Evolutionary conservation across 2,888 invertebrate species (phyloP).

Genomic region (Syritta pipiens): DNA sequence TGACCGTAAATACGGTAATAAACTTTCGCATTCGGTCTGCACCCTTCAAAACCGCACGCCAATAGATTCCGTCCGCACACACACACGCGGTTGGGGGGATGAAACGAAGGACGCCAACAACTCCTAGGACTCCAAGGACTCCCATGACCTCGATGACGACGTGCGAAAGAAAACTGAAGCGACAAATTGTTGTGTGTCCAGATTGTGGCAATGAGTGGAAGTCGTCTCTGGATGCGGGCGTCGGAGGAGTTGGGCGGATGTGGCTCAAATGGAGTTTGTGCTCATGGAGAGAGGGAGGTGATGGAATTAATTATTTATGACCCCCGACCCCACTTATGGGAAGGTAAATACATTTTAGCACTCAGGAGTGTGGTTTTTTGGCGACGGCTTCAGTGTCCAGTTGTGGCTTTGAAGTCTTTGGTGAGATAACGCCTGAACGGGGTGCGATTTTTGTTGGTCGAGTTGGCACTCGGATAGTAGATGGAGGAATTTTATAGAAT

Average conservation of each 20-base stretch:
- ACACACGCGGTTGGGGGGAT: slow-evolving; percentile 15
- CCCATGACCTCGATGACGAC: too few species aligned
- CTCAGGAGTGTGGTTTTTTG: too few species aligned
- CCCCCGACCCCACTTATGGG: not conserved
- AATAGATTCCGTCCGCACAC: slow-evolving; percentile 17
- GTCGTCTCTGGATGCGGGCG: slow-evolving; percentile 2
- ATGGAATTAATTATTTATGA: slow-evolving; percentile 53
- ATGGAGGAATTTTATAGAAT: too few species aligned
- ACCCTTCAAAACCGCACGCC: slow-evolving; percentile 43
- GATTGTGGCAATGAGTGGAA: slow-evolving; percentile 39
- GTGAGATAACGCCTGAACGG: too few species aligned
- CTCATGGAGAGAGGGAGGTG: slow-evolving; percentile 29
- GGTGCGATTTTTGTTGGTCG: too few species aligned
- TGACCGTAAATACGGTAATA: slow-evolving; percentile 65
- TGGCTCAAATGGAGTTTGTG: slow-evolving; percentile 8
- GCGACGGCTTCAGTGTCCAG: too few species aligned
- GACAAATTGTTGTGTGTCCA: slow-evolving; percentile 32
- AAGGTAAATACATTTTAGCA: not conserved
- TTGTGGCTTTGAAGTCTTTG: too few species aligned
- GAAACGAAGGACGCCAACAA: not conserved
- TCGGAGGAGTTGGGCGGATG: slow-evolving; percentile 3
- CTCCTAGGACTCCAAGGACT: too few species aligned
- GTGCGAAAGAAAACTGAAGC: slow-evolving; percentile 40
- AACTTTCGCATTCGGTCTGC: slow-evolving; percentile 53
- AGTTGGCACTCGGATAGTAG: too few species aligned